phyloP scores from a whole-genome alignment of 2,888 invertebrate genomes.

The Sericinus montela region DNA sequence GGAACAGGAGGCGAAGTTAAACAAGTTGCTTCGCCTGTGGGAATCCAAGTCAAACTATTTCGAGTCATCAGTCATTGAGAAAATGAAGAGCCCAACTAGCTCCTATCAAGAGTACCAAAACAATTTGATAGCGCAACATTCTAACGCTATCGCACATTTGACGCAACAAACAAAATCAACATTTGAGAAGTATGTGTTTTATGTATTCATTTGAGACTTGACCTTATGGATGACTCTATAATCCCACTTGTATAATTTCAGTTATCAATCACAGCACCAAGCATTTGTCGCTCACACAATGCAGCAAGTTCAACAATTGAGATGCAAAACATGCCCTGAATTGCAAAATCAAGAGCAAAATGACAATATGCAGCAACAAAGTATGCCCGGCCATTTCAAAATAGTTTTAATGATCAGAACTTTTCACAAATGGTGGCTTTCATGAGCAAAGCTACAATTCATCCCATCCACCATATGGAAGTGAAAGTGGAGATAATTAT shows the following conservation, averaged over 20 bases:
- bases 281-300: slow-evolving; percentile 95
- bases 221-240: background rate
- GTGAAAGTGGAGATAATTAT: slow-evolving; percentile 67
- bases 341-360: slow-evolving; percentile 61
- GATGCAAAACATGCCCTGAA: slow-evolving; percentile 87
- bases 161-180: slow-evolving; percentile 89
- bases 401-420: slow-evolving; percentile 55
- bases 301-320: slow-evolving; percentile 91
- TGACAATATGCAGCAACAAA: slow-evolving; percentile 47
- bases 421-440: slow-evolving; percentile 44
- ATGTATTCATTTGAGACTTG: slow-evolving; percentile 14
- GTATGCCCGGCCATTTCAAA: slow-evolving; percentile 48
- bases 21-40: slow-evolving; percentile 96
- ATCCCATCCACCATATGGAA: slow-evolving; percentile 54
- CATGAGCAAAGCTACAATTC: slow-evolving; percentile 57
- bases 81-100: slow-evolving; percentile 90
- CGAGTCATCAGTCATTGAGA: slow-evolving; percentile 88
- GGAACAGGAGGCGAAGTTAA: slow-evolving; percentile 93
- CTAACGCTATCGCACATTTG: slow-evolving; percentile 86
- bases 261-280: slow-evolving; percentile 96
- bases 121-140: slow-evolving; percentile 89
- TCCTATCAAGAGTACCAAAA: slow-evolving; percentile 95
- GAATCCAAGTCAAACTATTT: slow-evolving; percentile 96
- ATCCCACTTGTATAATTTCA: slow-evolving; percentile 40
- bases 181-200: slow-evolving; percentile 83